Conservation (phyloP, 2,113 vertebrate genomes). For the Oryctolagus cuniculus region DNA sequence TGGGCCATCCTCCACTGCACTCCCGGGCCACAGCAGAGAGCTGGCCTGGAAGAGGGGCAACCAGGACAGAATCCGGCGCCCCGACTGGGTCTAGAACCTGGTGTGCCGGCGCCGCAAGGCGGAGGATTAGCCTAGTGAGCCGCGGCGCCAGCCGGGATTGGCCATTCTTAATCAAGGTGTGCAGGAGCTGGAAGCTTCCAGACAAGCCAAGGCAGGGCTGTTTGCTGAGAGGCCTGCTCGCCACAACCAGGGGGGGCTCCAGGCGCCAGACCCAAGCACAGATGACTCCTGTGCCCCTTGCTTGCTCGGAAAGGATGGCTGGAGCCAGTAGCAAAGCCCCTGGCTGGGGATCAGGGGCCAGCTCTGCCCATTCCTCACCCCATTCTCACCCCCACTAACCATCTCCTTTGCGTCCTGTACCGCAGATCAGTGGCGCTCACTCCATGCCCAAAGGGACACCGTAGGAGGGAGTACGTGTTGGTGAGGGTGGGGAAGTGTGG, state of each 20-base stretch:
- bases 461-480: not conserved
- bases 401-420: not conserved
- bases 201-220: not conserved
- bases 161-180: not conserved
- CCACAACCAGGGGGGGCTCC: not conserved
- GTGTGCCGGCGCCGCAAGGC: too few relatives aligned
- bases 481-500: not conserved
- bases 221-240: not conserved
- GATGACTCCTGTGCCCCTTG: not conserved
- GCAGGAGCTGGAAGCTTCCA: not conserved
- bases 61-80: too few relatives aligned
- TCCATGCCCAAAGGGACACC: not conserved
- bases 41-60: too few relatives aligned
- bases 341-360: not conserved
- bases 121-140: too few relatives aligned
- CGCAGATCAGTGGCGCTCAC: not conserved
- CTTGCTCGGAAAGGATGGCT: not conserved
- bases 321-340: fast-evolving
- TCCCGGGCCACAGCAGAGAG: too few relatives aligned
- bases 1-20: too few relatives aligned
- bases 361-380: not conserved
- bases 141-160: too few relatives aligned
- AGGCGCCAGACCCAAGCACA: not conserved
- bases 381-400: not conserved
- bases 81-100: too few relatives aligned